phyloP scores from a whole-genome alignment of 30 jellyfish, hydroid and myxozoan genomes.

The Hydractinia symbiolongicarpus region DNA sequence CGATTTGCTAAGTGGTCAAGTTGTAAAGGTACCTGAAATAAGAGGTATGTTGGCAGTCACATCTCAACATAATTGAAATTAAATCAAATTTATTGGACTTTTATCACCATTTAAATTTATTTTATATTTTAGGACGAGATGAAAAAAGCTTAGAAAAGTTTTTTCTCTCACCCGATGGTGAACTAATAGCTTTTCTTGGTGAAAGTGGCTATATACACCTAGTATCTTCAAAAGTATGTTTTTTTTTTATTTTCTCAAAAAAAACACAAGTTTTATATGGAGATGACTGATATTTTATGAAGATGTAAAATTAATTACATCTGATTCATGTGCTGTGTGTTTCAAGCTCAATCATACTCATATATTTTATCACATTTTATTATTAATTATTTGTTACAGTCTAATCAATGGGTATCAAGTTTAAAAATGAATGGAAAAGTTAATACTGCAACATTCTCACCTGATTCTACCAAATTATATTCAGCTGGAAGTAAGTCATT shows the following conservation, averaged over 20 bases:
- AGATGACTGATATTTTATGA: too few relatives aligned
- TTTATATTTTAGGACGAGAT: constrained; percentile 35
- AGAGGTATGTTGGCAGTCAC: constrained; percentile 31
- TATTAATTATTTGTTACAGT: constrained; percentile 23
- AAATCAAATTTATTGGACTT: not conserved
- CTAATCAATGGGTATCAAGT: constrained; percentile 48
- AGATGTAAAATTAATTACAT: too few relatives aligned
- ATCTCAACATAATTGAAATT: not conserved
- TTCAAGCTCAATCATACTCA: too few relatives aligned
- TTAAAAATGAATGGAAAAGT: constrained; percentile 74
- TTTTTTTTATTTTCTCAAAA: not conserved
- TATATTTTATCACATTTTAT: not conserved
- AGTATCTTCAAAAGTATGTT: constrained; percentile 59
- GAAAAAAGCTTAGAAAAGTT: constrained; percentile 65
- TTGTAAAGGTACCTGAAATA: constrained; percentile 48
- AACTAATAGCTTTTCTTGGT: constrained; percentile 70
- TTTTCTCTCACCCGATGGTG: constrained; percentile 67
- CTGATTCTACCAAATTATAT: constrained; percentile 46
- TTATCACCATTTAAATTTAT: not conserved
- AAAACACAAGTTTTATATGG: not conserved
- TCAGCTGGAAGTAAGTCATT: constrained; percentile 67
- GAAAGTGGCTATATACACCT: constrained; percentile 71
- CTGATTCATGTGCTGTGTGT: too few relatives aligned
- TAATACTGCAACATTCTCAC: constrained; percentile 52
- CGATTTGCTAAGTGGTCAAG: constrained; percentile 55